These are phyloP conservation scores for Lacerta agilis DNA, from an alignment of 2,797 vertebrate genomes.

Conservation along the genomic window DNA sequence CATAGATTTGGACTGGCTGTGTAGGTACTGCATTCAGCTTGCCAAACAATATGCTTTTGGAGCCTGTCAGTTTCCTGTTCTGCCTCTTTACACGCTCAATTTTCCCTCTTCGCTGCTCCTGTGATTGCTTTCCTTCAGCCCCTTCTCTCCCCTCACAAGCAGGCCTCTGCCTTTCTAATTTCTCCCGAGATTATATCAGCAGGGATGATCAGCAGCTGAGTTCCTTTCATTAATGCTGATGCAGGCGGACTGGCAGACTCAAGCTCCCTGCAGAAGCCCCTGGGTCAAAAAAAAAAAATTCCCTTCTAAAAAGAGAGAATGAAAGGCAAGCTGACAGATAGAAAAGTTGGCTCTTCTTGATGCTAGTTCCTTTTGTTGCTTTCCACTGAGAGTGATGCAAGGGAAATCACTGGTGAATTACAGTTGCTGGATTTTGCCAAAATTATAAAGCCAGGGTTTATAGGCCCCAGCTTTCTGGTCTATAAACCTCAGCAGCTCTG, in stretches of 20 bases:
- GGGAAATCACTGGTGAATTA: constrained; percentile 2
- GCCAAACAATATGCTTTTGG: constrained; percentile 11
- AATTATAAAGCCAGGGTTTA: neutral
- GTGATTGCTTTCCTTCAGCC: constrained; percentile 50
- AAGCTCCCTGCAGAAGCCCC: neutral
- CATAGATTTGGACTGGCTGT: neutral
- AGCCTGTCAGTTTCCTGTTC: neutral
- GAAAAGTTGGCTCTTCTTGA: neutral
- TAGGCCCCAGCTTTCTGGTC: neutral
- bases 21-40: neutral
- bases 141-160: constrained; percentile 43
- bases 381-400: accelerated
- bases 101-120: constrained; percentile 47
- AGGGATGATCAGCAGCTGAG: constrained; percentile 44
- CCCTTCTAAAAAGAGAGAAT: neutral
- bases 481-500: neutral
- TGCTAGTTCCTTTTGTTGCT: constrained; percentile 5
- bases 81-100: constrained; percentile 30
- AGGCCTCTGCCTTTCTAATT: constrained; percentile 52
- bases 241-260: constrained; percentile 24
- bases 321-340: neutral
- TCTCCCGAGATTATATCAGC: constrained; percentile 53
- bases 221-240: constrained; percentile 56
- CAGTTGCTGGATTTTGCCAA: constrained; percentile 3
- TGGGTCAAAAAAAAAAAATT: neutral